Base-by-base conservation (phyloP, 2,888 invertebrate genomes). In the Invenusta paracnida region DNA sequence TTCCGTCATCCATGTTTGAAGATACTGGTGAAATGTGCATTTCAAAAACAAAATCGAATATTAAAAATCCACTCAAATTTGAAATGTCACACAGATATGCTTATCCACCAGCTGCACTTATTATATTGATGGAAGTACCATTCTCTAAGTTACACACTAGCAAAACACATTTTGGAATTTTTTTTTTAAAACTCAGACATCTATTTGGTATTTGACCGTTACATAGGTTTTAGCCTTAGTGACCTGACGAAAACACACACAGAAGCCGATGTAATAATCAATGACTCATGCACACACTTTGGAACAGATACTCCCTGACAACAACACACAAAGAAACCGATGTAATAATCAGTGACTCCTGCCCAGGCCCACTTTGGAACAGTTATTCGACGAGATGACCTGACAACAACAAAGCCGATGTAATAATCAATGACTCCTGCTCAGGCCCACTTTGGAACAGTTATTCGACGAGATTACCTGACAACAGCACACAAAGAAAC, bases 401-500 rank as follows among this genome's bases (percentile, higher is more conserved):
- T 48, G 17, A 48, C 48, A 29, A 87, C 87, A 79, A 87, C 48
- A 17, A n/a, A n/a, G n/a, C n/a, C 28, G 25, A 23, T 28, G 30
- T 84, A 85, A 29, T 27, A n/a, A 28, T 11, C 11, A 5, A 13
- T 67, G 1, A 67, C 17, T 2, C 31, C 87, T 29, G 83, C 28
- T 0, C 86, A 87, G 84, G 30, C 87, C 13, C 67, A 29, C n/a
- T 48, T 48, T 48, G 48, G 5, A 48, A 48, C 48, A 48, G 48
- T 48, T 48, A 48, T 48, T 48, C 48, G 48, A 48, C 48, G 48
- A 48, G 48, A 48, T 48, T 5, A 48, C 48, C 48, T 48, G 17
- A 48, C 48, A 29, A 87, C 87, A 79, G 87, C 48, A 17, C 87
- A 88, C 28, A 86, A 87, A 82, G 86, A 87, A 84, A 87, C 87